Percentiles rank a stretch among this genome's conserved stretches.
phyloP scores from a whole-genome alignment of 2,113 vertebrate genomes.

The Pholis gunnellus region DNA sequence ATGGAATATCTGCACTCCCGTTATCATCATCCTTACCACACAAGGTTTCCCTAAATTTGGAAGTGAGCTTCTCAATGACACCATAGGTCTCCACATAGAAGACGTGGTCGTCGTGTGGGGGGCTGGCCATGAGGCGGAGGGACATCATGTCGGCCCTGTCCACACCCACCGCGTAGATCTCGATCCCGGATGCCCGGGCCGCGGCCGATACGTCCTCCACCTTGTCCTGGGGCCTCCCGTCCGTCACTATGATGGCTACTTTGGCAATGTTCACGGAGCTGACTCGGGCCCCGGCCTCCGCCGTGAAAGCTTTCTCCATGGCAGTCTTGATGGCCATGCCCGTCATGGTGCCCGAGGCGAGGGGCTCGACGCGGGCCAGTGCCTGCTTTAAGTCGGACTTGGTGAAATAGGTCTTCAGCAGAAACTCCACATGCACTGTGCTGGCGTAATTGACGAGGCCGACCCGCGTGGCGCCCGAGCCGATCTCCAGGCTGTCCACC shows the following conservation, averaged over 20 bases:
- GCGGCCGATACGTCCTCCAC: conserved; percentile 87
- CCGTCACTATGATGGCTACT: conserved; percentile 93
- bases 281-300: conserved; percentile 86
- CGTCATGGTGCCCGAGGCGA: conserved; percentile 95
- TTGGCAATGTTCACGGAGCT: conserved; percentile 85
- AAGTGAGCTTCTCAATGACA: conserved; percentile 94
- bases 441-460: conserved; percentile 95
- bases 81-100: conserved; percentile 97
- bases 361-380: conserved; percentile 84
- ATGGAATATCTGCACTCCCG: conserved; percentile 63
- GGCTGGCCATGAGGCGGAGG: conserved; percentile 91
- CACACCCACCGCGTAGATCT: conserved; percentile 93
- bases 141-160: conserved; percentile 90
- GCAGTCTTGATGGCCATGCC: conserved; percentile 93
- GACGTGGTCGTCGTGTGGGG: conserved; percentile 91
- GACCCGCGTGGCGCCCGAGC: conserved; percentile 86
- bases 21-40: conserved; percentile 89
- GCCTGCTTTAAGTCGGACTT: conserved; percentile 88
- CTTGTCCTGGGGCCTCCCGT: conserved; percentile 93
- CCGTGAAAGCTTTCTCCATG: conserved; percentile 88
- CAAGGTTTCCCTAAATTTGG: conserved; percentile 92
- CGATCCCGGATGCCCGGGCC: conserved; percentile 87
- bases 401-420: conserved; percentile 85
- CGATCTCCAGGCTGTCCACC: conserved; percentile 90
- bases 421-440: conserved; percentile 92